Percentiles rank a stretch among this genome's conserved stretches.
Conservation (phyloP, 2,797 vertebrate genomes). For the Tokudaia tokunoshimensis region DNA sequence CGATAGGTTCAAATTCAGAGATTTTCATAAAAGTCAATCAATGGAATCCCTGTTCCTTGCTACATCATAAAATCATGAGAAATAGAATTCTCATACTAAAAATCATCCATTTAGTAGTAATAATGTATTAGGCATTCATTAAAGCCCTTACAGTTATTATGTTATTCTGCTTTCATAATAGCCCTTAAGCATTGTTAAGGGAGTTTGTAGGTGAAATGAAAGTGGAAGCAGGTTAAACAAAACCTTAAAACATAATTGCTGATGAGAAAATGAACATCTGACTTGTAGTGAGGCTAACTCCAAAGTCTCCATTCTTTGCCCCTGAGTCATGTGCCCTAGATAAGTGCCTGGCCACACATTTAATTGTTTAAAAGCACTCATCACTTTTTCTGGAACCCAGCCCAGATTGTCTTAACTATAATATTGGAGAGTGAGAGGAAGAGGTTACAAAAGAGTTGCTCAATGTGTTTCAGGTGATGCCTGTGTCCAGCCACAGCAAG, state of each 20-base stretch:
- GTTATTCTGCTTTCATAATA: not conserved
- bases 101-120: not conserved
- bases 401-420: slow-evolving; percentile 47
- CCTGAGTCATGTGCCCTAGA: not conserved
- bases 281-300: not conserved
- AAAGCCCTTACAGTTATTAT: slow-evolving; percentile 8
- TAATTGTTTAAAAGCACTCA: not conserved
- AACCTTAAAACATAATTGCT: not conserved
- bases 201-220: slow-evolving; percentile 42
- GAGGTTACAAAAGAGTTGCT: not conserved
- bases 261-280: not conserved
- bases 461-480: not conserved
- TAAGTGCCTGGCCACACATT: not conserved
- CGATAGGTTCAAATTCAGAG: not conserved
- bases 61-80: not conserved
- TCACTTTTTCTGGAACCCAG: not conserved
- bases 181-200: slow-evolving; percentile 4
- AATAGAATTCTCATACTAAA: slow-evolving; percentile 11
- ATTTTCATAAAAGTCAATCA: slow-evolving; percentile 24
- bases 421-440: not conserved
- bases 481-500: not conserved
- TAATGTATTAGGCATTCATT: not conserved
- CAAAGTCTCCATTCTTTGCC: not conserved
- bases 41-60: not conserved
- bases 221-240: slow-evolving; percentile 26